Conservation (phyloP, 2,113 vertebrate genomes). For the Anolis carolinensis region DNA sequence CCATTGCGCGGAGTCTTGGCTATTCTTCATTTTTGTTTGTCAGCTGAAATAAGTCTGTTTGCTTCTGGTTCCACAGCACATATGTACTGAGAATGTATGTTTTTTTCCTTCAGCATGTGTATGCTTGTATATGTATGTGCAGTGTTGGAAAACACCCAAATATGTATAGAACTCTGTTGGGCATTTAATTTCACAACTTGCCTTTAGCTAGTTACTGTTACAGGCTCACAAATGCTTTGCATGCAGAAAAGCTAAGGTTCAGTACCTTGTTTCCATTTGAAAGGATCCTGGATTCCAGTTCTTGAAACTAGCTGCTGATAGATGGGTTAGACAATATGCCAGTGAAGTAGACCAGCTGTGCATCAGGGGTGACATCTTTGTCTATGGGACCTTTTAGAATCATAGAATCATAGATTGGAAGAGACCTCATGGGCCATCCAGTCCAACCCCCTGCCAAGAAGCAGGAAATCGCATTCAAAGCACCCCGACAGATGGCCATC, state of each 20-base stretch:
- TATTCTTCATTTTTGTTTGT: constrained; percentile 58
- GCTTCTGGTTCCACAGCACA: constrained; percentile 61
- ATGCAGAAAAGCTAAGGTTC: background rate
- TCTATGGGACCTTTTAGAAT: too few species aligned
- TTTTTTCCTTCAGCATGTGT: constrained; percentile 67
- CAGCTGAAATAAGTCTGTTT: constrained; percentile 67
- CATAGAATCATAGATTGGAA: too few species aligned
- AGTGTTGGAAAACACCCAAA: background rate
- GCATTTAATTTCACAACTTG: background rate
- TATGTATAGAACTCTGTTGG: background rate
- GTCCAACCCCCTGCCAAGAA: too few species aligned
- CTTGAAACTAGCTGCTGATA: background rate
- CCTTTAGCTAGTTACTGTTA: background rate
- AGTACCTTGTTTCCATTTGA: background rate
- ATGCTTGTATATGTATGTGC: constrained; percentile 50
- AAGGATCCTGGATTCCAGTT: background rate
- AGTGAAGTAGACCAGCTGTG: too few species aligned
- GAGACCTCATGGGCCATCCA: too few species aligned
- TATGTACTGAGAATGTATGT: constrained; percentile 60
- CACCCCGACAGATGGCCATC: too few species aligned
- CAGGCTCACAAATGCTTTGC: background rate
- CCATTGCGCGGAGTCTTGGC: constrained; percentile 64
- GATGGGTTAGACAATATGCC: too few species aligned
- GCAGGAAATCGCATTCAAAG: too few species aligned
- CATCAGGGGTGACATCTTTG: too few species aligned